phyloP scores from a whole-genome alignment of 2,797 vertebrate species.

The Podarcis siculus region DNA sequence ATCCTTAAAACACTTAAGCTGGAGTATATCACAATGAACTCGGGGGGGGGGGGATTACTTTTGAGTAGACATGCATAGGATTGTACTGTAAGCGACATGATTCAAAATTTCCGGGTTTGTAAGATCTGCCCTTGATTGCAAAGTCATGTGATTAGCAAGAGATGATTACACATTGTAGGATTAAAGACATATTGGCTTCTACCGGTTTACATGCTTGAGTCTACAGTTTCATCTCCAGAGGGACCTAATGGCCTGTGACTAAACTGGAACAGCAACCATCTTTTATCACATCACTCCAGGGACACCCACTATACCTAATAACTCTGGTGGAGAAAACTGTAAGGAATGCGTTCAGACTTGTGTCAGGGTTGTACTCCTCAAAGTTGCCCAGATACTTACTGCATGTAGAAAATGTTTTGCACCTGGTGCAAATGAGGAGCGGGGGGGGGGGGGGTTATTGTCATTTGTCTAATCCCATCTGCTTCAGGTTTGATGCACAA shows the following conservation, averaged over 20 bases:
- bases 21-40: not conserved
- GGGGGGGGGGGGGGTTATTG: slow-evolving; percentile 21
- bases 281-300: slow-evolving; percentile 51
- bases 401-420: slow-evolving; percentile 46
- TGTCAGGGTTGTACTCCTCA: too few relatives aligned
- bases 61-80: not conserved
- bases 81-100: slow-evolving; percentile 1
- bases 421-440: slow-evolving; percentile 10
- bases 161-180: slow-evolving; percentile 38
- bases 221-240: slow-evolving; percentile 44
- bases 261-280: slow-evolving; percentile 61
- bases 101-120: not conserved
- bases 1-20: not conserved
- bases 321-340: too few relatives aligned
- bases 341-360: too few relatives aligned
- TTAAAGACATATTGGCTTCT: slow-evolving; percentile 47
- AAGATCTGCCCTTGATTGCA: slow-evolving; percentile 28
- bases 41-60: not conserved
- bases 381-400: slow-evolving; percentile 33
- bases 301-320: not conserved
- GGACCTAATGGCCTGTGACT: slow-evolving; percentile 66
- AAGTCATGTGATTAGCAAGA: slow-evolving; percentile 34
- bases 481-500: not conserved
- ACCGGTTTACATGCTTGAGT: slow-evolving; percentile 38
- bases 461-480: slow-evolving; percentile 22